Base-by-base conservation (phyloP, 2,888 invertebrate species). In the Polylopha cassiicola region DNA sequence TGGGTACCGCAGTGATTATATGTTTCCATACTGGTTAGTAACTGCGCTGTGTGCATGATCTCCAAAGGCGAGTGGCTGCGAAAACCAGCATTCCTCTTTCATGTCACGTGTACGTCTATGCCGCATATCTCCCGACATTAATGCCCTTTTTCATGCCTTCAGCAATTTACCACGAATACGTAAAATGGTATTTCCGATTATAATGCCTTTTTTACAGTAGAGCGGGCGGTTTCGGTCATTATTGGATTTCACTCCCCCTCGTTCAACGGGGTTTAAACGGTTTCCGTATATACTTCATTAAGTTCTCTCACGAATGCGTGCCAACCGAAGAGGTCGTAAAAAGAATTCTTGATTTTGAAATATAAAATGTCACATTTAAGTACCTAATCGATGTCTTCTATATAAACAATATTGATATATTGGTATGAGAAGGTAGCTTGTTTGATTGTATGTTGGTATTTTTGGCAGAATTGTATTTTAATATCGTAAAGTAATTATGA, bases 161-260 rank as follows among this genome's bases (percentile, higher is more conserved):
- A 51, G 55, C 55, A 52, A 58, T 60, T 66, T 57, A 42, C 41
- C 51, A 47, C 29, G 53, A 63, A 57, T 53, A 60, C 48, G 53
- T 49, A 52, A 54, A 55, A 43, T 46, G 50, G 47, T 43, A 43
- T 57, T 60, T 46, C 51, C 54, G 53, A 61, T 62, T 61, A 61
- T 59, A 59, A 50, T 39, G 50, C 48, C 45, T 39, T 27, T 37
- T 44, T 53, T 48, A 50, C 42, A 34, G 48, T 31, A 46, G 34
- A 34, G 43, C 32, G 37, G 34, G 37, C 30, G 32, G 39, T 27
- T 41, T 50, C 47, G 45, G 42, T 56, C 53, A 54, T 63, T 62
- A 58, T 59, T 60, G 54, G 55, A 58, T 61, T 64, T 55, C 37
- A 49, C 43, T 39, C 44, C 38, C 43, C 28, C 24, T 16, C 33